Conservation (phyloP, 2,888 invertebrate genomes). For the Pogonocherus hispidulus region DNA sequence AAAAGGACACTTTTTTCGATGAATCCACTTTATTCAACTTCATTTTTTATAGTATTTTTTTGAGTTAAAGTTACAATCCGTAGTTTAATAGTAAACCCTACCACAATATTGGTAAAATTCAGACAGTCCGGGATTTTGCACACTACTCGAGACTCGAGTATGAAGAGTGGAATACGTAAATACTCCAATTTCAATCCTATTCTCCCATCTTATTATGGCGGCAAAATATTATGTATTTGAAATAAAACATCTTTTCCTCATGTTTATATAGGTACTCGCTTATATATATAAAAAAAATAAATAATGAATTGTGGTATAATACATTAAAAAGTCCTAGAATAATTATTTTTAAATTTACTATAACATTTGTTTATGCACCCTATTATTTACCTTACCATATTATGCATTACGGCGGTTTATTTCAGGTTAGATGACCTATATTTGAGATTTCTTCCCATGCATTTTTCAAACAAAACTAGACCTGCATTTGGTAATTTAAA, state of each 20-base stretch:
- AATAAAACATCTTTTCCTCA: too few species aligned
- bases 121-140: conserved; percentile 48
- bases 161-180: conserved; percentile 33
- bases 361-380: too few species aligned
- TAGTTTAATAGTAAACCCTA: conserved; percentile 34
- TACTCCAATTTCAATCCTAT: conserved; percentile 17
- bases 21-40: conserved; percentile 34
- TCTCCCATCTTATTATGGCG: conserved; percentile 55
- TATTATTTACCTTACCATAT: too few species aligned
- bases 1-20: conserved; percentile 47
- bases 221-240: conserved; percentile 50
- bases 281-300: too few species aligned
- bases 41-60: conserved; percentile 39
- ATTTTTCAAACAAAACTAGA: conserved; percentile 1
- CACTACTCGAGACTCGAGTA: conserved; percentile 28
- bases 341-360: too few species aligned
- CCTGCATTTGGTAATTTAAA: background rate
- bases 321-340: too few species aligned
- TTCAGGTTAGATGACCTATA: conserved; percentile 40
- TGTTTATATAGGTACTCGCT: too few species aligned
- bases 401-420: too few species aligned
- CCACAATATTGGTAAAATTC: conserved; percentile 49
- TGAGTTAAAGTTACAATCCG: conserved; percentile 7
- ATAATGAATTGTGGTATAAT: too few species aligned
- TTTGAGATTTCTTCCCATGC: conserved; percentile 3